These are phyloP conservation scores for Toxonevra muliebris DNA, from an alignment of 2,888 invertebrate species.

Conservation along the genomic window DNA sequence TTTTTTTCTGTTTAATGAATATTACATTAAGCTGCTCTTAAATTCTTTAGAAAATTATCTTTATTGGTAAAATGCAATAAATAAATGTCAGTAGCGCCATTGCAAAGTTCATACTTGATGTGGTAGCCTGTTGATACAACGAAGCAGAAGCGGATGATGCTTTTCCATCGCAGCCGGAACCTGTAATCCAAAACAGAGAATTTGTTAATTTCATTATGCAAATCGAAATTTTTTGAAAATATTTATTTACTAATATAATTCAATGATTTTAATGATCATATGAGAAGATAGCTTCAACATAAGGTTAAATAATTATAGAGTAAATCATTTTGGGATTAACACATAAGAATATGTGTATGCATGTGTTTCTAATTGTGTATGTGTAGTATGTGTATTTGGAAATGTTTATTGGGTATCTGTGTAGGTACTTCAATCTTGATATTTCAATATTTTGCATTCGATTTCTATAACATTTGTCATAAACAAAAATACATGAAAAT, in stretches of 20 bases:
- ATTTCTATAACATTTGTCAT: neutral
- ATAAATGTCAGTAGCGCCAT: too few species aligned
- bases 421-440: too few species aligned
- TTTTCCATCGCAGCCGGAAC: slow-evolving; percentile 48
- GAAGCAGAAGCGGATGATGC: slow-evolving; percentile 29
- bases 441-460: too few species aligned
- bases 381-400: too few species aligned
- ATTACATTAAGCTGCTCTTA: slow-evolving; percentile 1
- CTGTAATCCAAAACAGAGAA: slow-evolving; percentile 39
- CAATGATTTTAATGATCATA: slow-evolving; percentile 11
- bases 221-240: neutral
- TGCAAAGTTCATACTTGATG: too few species aligned
- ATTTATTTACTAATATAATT: neutral
- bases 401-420: too few species aligned
- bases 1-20: neutral
- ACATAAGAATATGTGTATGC: too few species aligned
- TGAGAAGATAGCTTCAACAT: slow-evolving; percentile 7
- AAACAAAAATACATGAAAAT: neutral
- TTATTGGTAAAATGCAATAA: neutral
- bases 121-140: slow-evolving; percentile 9
- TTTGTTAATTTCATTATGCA: neutral
- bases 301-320: neutral
- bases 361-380: too few species aligned
- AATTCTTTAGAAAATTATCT: neutral
- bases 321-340: too few species aligned